Percentiles rank a stretch among this genome's conserved stretches.
phyloP scores from a whole-genome alignment of 1,140 invertebrate species.

The Planococcus citri region DNA sequence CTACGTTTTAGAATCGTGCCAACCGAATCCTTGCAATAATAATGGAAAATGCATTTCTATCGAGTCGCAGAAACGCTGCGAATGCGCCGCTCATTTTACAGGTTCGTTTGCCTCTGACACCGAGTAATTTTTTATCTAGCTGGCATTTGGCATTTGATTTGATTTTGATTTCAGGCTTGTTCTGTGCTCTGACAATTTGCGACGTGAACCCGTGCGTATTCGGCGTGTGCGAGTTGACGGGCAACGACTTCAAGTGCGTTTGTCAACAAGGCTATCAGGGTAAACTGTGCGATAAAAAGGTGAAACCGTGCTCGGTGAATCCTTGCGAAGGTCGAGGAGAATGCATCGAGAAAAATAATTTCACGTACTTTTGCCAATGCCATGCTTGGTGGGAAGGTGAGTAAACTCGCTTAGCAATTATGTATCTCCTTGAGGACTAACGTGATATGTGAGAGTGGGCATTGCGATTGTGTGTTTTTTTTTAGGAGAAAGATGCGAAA shows the following conservation, averaged over 20 bases:
- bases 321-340: constrained; percentile 56
- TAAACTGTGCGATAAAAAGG: constrained; percentile 45
- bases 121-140: not conserved
- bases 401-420: too few relatives aligned
- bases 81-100: constrained; percentile 42
- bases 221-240: constrained; percentile 49
- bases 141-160: too few relatives aligned
- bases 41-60: constrained; percentile 42
- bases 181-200: constrained; percentile 55
- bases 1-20: constrained; percentile 45
- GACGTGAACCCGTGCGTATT: constrained; percentile 55
- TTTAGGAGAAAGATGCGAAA: constrained; percentile 43
- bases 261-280: constrained; percentile 52
- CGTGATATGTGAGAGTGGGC: not conserved
- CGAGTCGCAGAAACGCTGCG: constrained; percentile 42
- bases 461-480: not conserved
- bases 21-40: constrained; percentile 53
- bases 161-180: constrained; percentile 42
- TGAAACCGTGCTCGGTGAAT: constrained; percentile 50
- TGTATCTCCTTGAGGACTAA: too few relatives aligned
- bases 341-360: constrained; percentile 46
- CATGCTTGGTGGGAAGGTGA: constrained; percentile 58
- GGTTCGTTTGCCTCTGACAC: constrained; percentile 32
- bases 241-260: constrained; percentile 40
- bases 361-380: constrained; percentile 51